A percentile compares a stretch with the other conserved stretches of the same genome.
Conservation (phyloP, 2,797 vertebrate genomes). For the Fundulus diaphanus region DNA sequence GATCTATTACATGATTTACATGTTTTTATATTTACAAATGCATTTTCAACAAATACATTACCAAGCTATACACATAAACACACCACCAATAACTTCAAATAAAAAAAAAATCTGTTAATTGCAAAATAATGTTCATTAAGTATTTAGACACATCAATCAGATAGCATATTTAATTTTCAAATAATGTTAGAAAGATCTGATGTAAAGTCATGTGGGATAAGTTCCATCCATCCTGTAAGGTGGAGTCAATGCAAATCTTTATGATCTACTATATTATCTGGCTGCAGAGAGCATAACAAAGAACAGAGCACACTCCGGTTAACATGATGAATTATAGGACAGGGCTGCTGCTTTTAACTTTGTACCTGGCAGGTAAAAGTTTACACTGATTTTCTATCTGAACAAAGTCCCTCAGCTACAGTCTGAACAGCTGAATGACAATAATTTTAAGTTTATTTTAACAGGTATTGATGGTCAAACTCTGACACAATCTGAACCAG, state of each 20-base stretch:
- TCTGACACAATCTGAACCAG: too few relatives aligned
- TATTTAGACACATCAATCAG: not conserved
- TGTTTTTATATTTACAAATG: too few relatives aligned
- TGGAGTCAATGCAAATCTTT: not conserved
- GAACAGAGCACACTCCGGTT: not conserved
- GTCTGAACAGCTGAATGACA: too few relatives aligned
- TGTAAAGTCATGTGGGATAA: not conserved
- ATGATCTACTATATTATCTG: fast-evolving
- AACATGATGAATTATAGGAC: not conserved
- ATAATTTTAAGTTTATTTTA: too few relatives aligned
- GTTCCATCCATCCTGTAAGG: not conserved
- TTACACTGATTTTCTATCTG: not conserved
- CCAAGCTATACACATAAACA: too few relatives aligned
- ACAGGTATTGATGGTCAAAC: too few relatives aligned
- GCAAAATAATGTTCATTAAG: too few relatives aligned
- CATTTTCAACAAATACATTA: too few relatives aligned
- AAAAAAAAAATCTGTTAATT: too few relatives aligned
- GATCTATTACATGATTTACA: too few relatives aligned
- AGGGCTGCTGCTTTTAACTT: not conserved
- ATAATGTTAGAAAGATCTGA: not conserved
- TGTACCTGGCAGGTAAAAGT: not conserved
- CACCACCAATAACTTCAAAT: too few relatives aligned
- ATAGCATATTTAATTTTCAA: not conserved
- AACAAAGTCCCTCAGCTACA: too few relatives aligned
- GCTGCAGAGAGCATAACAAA: not conserved